A percentile compares a stretch with the other conserved stretches of the same genome.
phyloP scores from a whole-genome alignment of 2,113 vertebrate species.

The Phaethornis superciliosus region DNA sequence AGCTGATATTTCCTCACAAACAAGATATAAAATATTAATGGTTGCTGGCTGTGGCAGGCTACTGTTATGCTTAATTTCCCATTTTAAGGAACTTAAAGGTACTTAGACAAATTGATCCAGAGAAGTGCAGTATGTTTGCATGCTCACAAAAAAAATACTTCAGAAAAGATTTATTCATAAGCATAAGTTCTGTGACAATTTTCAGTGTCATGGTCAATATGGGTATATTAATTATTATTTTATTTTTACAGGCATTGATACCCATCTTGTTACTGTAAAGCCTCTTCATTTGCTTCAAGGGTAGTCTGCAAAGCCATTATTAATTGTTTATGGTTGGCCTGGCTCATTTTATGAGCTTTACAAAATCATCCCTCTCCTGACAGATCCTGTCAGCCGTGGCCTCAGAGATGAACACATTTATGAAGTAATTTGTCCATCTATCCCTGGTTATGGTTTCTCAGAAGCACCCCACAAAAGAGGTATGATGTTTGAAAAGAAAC shows the following conservation, averaged over 20 bases:
- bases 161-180: neutral
- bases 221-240: neutral
- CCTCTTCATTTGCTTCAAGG: conserved; percentile 54
- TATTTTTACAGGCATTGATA: conserved; percentile 73
- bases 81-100: conserved; percentile 4
- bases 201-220: neutral
- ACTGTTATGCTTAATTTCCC: neutral
- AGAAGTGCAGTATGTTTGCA: neutral
- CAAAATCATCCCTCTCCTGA: conserved; percentile 80
- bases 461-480: conserved; percentile 80
- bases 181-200: neutral
- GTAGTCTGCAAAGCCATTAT: conserved; percentile 65
- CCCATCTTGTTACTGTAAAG: conserved; percentile 80
- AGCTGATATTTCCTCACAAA: no score
- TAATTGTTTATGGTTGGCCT: conserved; percentile 84
- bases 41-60: no score
- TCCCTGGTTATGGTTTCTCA: conserved; percentile 82
- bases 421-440: conserved; percentile 82
- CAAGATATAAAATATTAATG: no score
- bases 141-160: neutral
- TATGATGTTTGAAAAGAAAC: neutral
- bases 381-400: conserved; percentile 69
- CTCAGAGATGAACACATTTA: conserved; percentile 68
- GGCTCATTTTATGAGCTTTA: conserved; percentile 82
- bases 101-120: neutral